Evolutionary conservation across 2,888 invertebrate species (phyloP).

Genomic region (Mesopsocus fuscifrons): DNA sequence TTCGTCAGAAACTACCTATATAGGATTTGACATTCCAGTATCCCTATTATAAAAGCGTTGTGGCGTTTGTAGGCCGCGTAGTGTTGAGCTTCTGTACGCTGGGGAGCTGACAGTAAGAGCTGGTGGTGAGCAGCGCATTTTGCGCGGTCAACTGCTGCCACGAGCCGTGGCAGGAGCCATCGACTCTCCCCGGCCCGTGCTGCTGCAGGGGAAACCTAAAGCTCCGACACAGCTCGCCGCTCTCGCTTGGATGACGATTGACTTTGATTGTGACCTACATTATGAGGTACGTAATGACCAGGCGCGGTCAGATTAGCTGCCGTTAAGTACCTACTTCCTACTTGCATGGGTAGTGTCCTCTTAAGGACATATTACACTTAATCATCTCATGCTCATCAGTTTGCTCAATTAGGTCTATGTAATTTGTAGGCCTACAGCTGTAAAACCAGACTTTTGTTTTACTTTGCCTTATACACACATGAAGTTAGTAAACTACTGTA

Average conservation of each 20-base stretch:
- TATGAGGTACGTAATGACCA: conserved; percentile 39
- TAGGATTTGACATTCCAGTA: no score
- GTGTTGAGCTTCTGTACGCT: conserved; percentile 63
- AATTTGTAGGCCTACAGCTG: no score
- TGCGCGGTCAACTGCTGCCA: conserved; percentile 47
- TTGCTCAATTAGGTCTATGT: no score
- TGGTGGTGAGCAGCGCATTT: conserved; percentile 34
- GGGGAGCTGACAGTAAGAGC: conserved; percentile 66
- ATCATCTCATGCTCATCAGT: neutral
- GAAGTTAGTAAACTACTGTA: no score
- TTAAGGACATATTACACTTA: no score
- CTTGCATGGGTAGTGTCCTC: no score
- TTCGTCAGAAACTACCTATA: no score
- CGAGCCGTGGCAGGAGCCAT: conserved; percentile 55
- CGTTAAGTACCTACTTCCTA: no score
- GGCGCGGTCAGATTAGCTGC: no score
- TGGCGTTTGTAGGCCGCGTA: conserved; percentile 35
- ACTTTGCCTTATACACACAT: no score
- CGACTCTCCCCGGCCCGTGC: conserved; percentile 45
- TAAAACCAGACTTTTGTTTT: no score
- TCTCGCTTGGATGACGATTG: conserved; percentile 66
- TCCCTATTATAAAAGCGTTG: no score
- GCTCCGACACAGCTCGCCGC: conserved; percentile 36
- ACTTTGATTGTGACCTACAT: conserved; percentile 59
- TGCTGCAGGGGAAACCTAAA: conserved; percentile 34